Conservation (phyloP, 2,888 invertebrate species). For the Ochropleura plecta region DNA sequence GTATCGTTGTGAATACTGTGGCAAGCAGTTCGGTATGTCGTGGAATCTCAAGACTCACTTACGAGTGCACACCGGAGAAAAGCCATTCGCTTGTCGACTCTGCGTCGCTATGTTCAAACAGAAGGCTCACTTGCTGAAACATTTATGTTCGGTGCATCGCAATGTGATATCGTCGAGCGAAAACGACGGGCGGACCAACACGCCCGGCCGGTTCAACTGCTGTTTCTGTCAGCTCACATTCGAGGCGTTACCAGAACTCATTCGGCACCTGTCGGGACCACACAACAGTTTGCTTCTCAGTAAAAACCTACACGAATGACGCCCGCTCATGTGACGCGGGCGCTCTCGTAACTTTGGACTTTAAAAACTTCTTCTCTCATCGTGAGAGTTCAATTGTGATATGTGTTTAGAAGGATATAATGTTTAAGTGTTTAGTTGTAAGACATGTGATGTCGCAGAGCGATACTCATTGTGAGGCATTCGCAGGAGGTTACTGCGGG, state of each 20-base stretch:
- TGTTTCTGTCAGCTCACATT: slow-evolving; percentile 97
- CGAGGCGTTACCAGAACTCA: slow-evolving; percentile 96
- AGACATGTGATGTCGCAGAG: slow-evolving; percentile 87
- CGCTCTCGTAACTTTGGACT: slow-evolving; percentile 83
- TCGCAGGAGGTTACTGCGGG: slow-evolving; percentile 80
- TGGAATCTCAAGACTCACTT: slow-evolving; percentile 98
- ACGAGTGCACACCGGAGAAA: slow-evolving; percentile 96
- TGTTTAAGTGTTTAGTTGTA: slow-evolving; percentile 84
- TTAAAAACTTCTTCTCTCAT: slow-evolving; percentile 85
- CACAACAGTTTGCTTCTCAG: slow-evolving; percentile 96
- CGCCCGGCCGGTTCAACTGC: slow-evolving; percentile 94
- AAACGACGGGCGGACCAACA: slow-evolving; percentile 92
- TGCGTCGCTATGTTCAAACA: slow-evolving; percentile 98
- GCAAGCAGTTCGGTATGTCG: slow-evolving; percentile 97
- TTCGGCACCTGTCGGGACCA: slow-evolving; percentile 96
- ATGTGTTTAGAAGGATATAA: slow-evolving; percentile 88
- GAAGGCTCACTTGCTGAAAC: slow-evolving; percentile 96
- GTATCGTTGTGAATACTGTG: slow-evolving; percentile 97
- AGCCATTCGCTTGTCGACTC: slow-evolving; percentile 96
- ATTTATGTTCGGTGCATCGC: slow-evolving; percentile 96
- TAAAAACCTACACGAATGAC: slow-evolving; percentile 95
- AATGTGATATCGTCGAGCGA: slow-evolving; percentile 96
- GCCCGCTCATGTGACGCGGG: slow-evolving; percentile 81
- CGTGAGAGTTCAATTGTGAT: slow-evolving; percentile 89
- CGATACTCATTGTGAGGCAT: slow-evolving; percentile 86